Base-by-base conservation (phyloP, 2,888 invertebrate species). In the Catocala nupta region DNA sequence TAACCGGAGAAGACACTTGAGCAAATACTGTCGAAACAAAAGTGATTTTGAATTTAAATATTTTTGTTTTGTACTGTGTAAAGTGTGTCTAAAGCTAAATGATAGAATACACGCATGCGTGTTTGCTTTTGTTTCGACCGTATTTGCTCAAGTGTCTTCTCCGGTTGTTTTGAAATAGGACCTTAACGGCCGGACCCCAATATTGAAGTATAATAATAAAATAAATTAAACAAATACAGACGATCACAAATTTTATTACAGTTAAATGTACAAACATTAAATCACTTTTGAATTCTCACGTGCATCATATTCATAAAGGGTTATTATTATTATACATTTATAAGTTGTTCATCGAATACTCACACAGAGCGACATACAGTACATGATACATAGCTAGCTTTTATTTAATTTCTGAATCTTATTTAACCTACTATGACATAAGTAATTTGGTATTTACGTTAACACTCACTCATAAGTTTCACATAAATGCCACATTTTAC, bases 181-280 rank as follows among this genome's bases (percentile, higher is more conserved):
- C n/a, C n/a, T n/a, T n/a, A n/a, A n/a, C n/a, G n/a, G n/a, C n/a
- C n/a, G n/a, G n/a, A n/a, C n/a, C n/a, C n/a, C 25, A 25, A 25
- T 39, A 39, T 39, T 39, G 8, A 39, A 25, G 25, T 9, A 39
- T 45, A 12, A 13, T 7, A 45, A 12, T 1, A 45, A 11, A 8
- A 13, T 13, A 10, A 67, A 61, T 59, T 12, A 73, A 66, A 52
- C 39, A n/a, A 39, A 42, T n/a, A 55, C n/a, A 34, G 73, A 80
- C 79, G 63, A 73, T 80, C 76, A 79, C 67, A 72, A 74, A 68
- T 74, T 79, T 77, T 76, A 80, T 80, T 80, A 70, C 70, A 69
- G 69, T 68, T 75, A 71, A 74, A 71, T 79, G 71, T 79, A 79
- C 68, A 79, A 77, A 79, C 63, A 78, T 73, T 73, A 66, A 68